Conservation (phyloP, 2,113 vertebrate species). For the Ornithorhynchus anatinus region DNA sequence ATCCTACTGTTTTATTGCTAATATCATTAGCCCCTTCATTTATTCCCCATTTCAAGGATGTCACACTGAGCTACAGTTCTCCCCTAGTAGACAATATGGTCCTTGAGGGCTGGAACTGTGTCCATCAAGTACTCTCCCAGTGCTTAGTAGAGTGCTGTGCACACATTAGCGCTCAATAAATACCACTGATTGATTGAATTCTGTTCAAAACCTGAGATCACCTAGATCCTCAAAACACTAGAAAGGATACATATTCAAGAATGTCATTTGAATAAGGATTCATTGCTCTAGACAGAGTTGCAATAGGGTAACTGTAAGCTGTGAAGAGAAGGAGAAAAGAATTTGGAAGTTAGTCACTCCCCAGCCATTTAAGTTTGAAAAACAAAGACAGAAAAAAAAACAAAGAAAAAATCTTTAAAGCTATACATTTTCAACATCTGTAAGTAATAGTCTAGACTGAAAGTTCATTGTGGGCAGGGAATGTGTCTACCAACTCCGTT, state of each 20-base stretch:
- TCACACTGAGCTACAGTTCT: too few species aligned
- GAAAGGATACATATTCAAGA: constrained; percentile 94
- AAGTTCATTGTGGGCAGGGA: not conserved
- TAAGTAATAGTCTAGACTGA: not conserved
- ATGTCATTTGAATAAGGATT: constrained; percentile 89
- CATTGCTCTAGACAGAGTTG: constrained; percentile 87
- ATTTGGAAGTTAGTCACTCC: not conserved
- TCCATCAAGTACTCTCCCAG: too few species aligned
- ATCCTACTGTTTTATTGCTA: too few species aligned
- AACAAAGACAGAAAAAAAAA: not conserved
- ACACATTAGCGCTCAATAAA: too few species aligned
- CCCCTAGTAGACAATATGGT: too few species aligned
- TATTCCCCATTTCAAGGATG: too few species aligned
- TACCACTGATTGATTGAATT: not conserved
- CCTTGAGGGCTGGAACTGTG: too few species aligned
- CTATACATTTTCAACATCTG: constrained; percentile 12
- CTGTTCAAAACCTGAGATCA: not conserved
- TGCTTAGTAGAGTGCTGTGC: too few species aligned
- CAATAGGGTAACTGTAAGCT: constrained; percentile 89
- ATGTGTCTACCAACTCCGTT: too few species aligned
- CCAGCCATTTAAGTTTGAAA: not conserved
- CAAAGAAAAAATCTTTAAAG: too few species aligned
- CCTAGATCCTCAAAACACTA: not conserved
- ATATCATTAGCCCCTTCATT: too few species aligned
- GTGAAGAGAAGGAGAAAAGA: constrained; percentile 22